Base-by-base conservation (phyloP, 2,888 invertebrate genomes). In the Bombyx huttoni region DNA sequence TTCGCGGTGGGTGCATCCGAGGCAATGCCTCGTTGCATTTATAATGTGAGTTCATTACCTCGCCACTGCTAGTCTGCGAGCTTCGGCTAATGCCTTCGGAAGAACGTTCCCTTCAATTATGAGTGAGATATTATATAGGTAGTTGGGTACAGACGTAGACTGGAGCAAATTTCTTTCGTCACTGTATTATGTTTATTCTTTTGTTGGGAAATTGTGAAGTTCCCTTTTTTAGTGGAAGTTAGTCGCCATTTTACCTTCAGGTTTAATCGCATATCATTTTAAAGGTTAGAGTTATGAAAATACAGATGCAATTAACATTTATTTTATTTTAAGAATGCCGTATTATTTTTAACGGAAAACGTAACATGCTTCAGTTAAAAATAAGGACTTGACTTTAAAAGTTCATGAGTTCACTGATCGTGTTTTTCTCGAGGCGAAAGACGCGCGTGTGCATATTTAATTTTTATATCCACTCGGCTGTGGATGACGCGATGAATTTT, bases 1-100 rank as follows among this genome's bases (percentile, higher is more conserved):
- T 73, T 62, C 67, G 58, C 54, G 62, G 49, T 62, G 67, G 75
- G 78, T 75, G 81, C 82, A 81, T 78, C 80, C 73, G 63, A 61
- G 70, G 73, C 78, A 81, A 82, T 81, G 85, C 79, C 78, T 85
- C 86, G 86, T 81, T 86, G 86, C 86, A 87, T 87, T 86, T 81
- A 88, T 87, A 86, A 87, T 87, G 81, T 73, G 80, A 75, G 84
- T 87, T 88, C 87, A 86, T 88, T 88, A 88, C 81, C 77, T 70
- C 68, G 70, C 63, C 73, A 70, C 40, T 40, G 70, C 74, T 72
- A 78, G 79, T 74, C 77, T 77, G 68, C 70, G 70, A 70, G 69
- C 71, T 65, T 61, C 64, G 64, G 63, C 74, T 86, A 84, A 86
- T 86, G 80, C 84, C 74, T 83, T 81, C 70, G 78, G 79, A 85